Base-by-base conservation (phyloP, 1,140 invertebrate genomes). In the Scaptomyza hsui region DNA sequence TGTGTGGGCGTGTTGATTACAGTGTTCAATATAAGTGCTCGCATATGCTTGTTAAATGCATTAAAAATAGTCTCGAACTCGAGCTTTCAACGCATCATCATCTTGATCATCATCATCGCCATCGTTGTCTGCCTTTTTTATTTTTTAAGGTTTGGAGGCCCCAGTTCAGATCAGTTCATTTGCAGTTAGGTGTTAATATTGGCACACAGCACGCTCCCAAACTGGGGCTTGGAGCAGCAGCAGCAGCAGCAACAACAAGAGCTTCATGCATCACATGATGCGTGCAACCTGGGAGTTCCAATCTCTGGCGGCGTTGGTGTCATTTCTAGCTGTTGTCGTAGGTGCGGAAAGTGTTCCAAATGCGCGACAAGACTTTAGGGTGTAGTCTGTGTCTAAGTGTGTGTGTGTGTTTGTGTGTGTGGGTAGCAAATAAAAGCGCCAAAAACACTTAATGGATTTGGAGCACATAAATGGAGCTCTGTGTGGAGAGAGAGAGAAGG, bases 391-490 rank as follows among this genome's bases (percentile, higher is more conserved):
- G 24, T 60, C n/a, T n/a, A n/a, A n/a, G 32, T 26, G 10, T 26
- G 12, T 19, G 0, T 24, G 16, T 37, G 7, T 9, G 4, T 32
- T 4, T 59, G 21, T 71, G 29, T 67, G 80, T 79, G 80, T 83
- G 75, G 79, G 79, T 61, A 65, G 79, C 65, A 78, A 81, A 82
- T 82, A 81, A 81, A 82, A 82, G 79, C 78, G 78, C 61, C 73
- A 56, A 82, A 69, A 65, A 71, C 81, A 88, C 82, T 86, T 89
- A 88, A 88, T 88, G 82, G 78, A 88, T 88, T 89, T 88, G 82
- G 82, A 88, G 82, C 82, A 77, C 62, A 75, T 82, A 78, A 81
- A 88, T 82, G 78, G 81, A 86, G 70, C 45, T 60, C n/a, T n/a
- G n/a, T n/a, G n/a, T n/a, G n/a, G n/a, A 76, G 44, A 64, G 26